Conservation (phyloP, 2,888 invertebrate genomes). For the Nowickia ferox region DNA sequence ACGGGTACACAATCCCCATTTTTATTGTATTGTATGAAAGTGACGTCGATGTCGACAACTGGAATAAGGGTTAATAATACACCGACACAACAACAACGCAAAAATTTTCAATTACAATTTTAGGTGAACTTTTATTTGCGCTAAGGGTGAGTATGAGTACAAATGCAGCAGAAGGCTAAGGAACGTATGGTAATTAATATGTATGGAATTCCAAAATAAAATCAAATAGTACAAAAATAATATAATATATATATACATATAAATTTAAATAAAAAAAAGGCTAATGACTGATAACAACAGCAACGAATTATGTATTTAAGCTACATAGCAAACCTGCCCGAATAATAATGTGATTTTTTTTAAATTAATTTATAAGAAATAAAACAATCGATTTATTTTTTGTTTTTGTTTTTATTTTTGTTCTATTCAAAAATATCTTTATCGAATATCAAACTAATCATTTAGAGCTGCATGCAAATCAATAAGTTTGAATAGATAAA, state of each 20-base stretch:
- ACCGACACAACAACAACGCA: too few species aligned
- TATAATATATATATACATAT: neutral
- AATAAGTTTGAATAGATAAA: conserved; percentile 41
- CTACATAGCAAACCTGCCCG: conserved; percentile 29
- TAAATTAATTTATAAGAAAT: conserved; percentile 53
- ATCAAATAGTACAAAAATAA: too few species aligned
- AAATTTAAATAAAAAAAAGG: conserved; percentile 19
- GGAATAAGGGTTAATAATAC: too few species aligned
- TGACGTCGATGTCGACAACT: too few species aligned
- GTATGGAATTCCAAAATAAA: neutral
- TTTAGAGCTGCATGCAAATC: conserved; percentile 11
- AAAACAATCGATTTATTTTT: conserved; percentile 66
- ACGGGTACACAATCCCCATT: too few species aligned
- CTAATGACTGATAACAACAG: conserved; percentile 56
- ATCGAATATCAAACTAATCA: conserved; percentile 48
- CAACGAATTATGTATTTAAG: conserved; percentile 2
- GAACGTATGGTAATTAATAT: conserved; percentile 24
- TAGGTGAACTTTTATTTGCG: too few species aligned
- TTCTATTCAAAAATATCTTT: conserved; percentile 63
- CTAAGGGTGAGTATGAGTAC: conserved; percentile 32
- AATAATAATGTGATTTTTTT: neutral
- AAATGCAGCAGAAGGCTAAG: conserved; percentile 66
- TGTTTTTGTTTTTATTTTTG: conserved; percentile 50
- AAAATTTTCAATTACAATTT: too few species aligned
- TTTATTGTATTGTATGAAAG: too few species aligned